Evolutionary conservation across 2,113 vertebrate species (phyloP), one percentile per base, ranked within the genome.

Genomic region (Xenus cinereus): DNA sequence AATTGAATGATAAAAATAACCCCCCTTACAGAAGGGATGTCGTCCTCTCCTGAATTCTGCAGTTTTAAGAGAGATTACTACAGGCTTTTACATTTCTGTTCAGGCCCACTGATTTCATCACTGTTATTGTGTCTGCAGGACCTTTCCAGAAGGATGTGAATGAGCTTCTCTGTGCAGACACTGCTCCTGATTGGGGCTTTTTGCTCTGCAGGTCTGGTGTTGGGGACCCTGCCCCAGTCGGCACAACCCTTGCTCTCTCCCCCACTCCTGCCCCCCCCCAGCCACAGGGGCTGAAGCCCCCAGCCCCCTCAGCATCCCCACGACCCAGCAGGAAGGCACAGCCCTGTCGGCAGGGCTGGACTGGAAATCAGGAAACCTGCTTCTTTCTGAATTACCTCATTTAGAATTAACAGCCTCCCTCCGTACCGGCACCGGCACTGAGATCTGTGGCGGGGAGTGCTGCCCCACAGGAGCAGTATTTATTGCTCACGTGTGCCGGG

Each of bases 241-340:
- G 73, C 64, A 11, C 63, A 68, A 5, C 73, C 21, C 53, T 51
- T 4, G 4, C 73, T 14, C 22, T 30, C 35, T 26, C 6, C 43
- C 20, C 18, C 6, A 8, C 3, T 43, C 33, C 50, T 9, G 46
- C 41, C 46, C 50, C 41, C 48, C 26, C 32, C 24, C 32, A 20
- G 51, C 23, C 32, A 17, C 22, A 2, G 14, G 6, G 24, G 12
- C 7, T 6, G n/a, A 33, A 66, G 37, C 32, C 71, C 28, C 30
- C 45, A n/a, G 20, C 48, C 33, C 64, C 35, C 26, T 0, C 23
- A 21, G 53, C 45, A 20, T 20, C 24, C 59, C 59, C 16, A 2
- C 1, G 16, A 14, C 27, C 22, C 2, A 2, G 56, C 27, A 4
- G 15, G 33, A 12, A n/a, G 45, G 83, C 51, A 20, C 1, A 9